Conservation (phyloP, 2,888 invertebrate genomes). For the Mongoloraphidia duomilia region DNA sequence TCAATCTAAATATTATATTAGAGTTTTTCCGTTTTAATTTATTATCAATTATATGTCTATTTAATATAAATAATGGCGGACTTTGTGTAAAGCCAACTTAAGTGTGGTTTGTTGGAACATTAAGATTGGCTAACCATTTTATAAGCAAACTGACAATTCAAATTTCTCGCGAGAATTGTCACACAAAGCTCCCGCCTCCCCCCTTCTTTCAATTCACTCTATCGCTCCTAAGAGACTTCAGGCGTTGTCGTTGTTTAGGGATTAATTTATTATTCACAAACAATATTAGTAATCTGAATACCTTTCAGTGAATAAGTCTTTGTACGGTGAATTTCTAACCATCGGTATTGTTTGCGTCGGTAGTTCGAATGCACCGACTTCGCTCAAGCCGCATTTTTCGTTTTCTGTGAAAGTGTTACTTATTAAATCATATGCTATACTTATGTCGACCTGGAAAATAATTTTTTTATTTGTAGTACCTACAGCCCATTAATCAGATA, state of each 20-base stretch:
- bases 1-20: slow-evolving; percentile 28
- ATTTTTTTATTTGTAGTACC: neutral
- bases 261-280: no score
- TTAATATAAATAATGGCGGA: neutral
- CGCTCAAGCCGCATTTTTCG: slow-evolving; percentile 46
- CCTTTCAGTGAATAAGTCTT: slow-evolving; percentile 37
- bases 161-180: no score
- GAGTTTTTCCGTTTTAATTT: neutral
- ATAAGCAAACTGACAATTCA: no score
- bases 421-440: slow-evolving; percentile 43
- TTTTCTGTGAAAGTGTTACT: slow-evolving; percentile 43
- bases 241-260: no score
- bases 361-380: slow-evolving; percentile 41
- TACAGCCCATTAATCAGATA: neutral
- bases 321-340: slow-evolving; percentile 39
- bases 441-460: slow-evolving; percentile 33
- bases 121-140: no score
- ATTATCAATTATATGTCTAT: neutral
- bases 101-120: no score
- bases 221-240: no score
- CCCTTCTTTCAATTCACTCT: no score
- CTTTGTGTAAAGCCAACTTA: neutral
- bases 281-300: slow-evolving; percentile 10
- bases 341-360: slow-evolving; percentile 41
- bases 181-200: no score